Base-by-base conservation (phyloP, 92 coral and sea anemone genomes). In the Zoanthus sansibaricus region DNA sequence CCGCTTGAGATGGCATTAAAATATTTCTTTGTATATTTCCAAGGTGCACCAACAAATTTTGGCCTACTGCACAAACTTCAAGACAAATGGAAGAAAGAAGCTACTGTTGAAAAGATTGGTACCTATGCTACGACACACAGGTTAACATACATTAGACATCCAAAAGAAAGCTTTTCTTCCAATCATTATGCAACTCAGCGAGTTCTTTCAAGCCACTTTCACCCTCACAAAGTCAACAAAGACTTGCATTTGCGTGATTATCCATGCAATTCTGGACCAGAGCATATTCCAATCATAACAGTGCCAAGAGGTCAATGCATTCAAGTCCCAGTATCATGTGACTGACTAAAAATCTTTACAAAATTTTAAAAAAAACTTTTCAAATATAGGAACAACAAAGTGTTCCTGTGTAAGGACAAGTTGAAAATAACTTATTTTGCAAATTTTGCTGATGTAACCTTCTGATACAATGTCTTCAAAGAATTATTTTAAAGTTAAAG, bases 11-110 rank as follows among this genome's bases (percentile, higher is more conserved):
- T 37, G 42, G 42, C 42, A 37, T 4, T 37, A 37, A 37, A 37
- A 37, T 37, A 37, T 37, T 37, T 37, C 42, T 49, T 11, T 49
- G 55, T 49, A 49, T 49, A 49, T 3, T 49, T 11, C 79, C 14
- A 64, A 97, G 99, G 99, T 72, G 73, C 91, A 71, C 99, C 99
- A 69, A 97, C 99, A 76, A 97, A 97, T 87, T 97, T 82, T 91
- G 99, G 99, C 6, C 77, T 97, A 52, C 88, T 91, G 37, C 90
- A 97, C 75, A 93, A 93, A 69, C 95, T 93, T 82, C 94, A 93
- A 75, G 87, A 94, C 86, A 92, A 93, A 86, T 97, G 99, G 99
- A 95, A 88, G 86, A 94, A 93, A 82, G 98, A 95, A 66, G 95
- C 94, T 75, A 98, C 92, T 12, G 46, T 84, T 44, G 98, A 95